Conservation (phyloP, 2,797 vertebrate genomes). For the Lepilemur septentrionalis region DNA sequence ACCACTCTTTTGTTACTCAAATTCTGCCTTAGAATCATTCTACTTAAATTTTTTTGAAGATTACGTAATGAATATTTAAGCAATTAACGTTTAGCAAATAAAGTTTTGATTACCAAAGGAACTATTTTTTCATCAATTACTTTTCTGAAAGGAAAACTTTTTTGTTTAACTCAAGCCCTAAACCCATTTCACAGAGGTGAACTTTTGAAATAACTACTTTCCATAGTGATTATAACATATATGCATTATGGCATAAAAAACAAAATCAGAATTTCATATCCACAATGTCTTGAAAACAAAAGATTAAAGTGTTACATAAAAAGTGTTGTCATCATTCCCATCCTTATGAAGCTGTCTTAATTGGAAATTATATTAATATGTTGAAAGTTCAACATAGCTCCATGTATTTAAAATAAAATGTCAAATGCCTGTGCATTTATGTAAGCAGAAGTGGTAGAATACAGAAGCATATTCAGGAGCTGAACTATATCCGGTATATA, state of each 20-base stretch:
- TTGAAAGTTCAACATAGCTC: background rate
- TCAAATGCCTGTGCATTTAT: background rate
- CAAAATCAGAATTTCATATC: background rate
- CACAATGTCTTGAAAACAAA: background rate
- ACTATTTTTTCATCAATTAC: background rate
- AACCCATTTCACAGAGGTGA: background rate
- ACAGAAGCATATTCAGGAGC: background rate
- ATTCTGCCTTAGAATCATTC: background rate
- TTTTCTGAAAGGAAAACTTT: background rate
- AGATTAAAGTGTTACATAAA: background rate
- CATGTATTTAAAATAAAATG: background rate
- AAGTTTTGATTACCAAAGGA: background rate
- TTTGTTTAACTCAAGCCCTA: background rate
- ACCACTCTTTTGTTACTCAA: background rate
- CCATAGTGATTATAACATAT: background rate
- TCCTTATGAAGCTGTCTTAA: background rate
- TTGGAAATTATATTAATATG: background rate
- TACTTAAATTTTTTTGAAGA: background rate
- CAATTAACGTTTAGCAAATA: background rate
- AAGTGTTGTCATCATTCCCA: background rate
- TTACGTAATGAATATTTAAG: background rate
- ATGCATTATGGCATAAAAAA: background rate
- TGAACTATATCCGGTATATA: background rate
- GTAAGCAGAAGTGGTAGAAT: background rate
- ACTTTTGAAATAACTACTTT: background rate